A percentile compares a stretch with the other conserved stretches of the same genome.
phyloP scores from a whole-genome alignment of 1,140 invertebrate genomes.

The Helicoverpa armigera region DNA sequence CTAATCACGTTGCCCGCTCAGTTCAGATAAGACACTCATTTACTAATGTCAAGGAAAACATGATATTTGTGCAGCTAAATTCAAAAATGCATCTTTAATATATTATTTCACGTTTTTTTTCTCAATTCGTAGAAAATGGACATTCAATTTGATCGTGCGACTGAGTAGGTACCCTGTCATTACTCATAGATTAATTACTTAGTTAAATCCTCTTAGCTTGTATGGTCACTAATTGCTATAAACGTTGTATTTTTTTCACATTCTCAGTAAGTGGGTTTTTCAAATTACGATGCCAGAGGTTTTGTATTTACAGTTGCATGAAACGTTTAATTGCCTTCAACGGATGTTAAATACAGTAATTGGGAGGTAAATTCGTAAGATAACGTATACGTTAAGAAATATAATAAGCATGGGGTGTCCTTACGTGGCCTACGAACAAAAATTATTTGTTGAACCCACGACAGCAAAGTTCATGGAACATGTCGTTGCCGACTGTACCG shows the following conservation, averaged over 20 bases:
- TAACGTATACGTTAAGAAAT: constrained; percentile 68
- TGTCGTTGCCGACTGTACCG: constrained; percentile 62
- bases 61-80: constrained; percentile 37
- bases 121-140: neutral
- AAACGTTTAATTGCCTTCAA: constrained; percentile 78
- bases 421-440: constrained; percentile 9
- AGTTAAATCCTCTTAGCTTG: constrained; percentile 74
- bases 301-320: constrained; percentile 82
- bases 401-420: constrained; percentile 42
- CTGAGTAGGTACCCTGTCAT: constrained; percentile 56
- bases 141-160: constrained; percentile 63
- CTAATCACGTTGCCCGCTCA: constrained; percentile 45
- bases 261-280: constrained; percentile 79
- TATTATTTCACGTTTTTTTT: constrained; percentile 16
- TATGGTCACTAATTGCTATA: constrained; percentile 79
- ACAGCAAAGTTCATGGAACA: constrained; percentile 11
- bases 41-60: constrained; percentile 51
- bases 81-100: neutral
- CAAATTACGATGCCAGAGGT: constrained; percentile 76
- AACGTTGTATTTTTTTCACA: constrained; percentile 80
- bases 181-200: constrained; percentile 75
- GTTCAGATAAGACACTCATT: constrained; percentile 46
- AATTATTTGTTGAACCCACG: neutral
- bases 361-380: constrained; percentile 76
- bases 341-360: constrained; percentile 81